These are phyloP conservation scores for Xanthorhoe designata DNA, from an alignment of 2,888 invertebrate genomes.

Conservation along the genomic window DNA sequence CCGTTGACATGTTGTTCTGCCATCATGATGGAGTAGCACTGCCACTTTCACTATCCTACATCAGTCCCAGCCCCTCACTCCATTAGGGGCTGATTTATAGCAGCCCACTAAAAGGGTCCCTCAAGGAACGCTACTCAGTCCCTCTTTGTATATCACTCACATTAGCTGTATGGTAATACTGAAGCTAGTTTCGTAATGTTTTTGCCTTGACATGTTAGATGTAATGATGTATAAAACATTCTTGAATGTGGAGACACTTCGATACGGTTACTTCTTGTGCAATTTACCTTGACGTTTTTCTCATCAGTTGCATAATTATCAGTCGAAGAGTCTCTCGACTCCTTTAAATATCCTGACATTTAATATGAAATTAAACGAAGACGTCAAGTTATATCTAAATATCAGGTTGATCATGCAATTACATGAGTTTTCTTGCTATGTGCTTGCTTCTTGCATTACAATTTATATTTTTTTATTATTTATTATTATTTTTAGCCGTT, in stretches of 20 bases:
- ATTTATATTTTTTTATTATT: too few relatives aligned
- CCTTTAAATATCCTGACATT: too few relatives aligned
- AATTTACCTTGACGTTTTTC: too few relatives aligned
- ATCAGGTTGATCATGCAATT: too few relatives aligned
- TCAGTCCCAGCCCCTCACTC: constrained; percentile 69
- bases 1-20: not conserved
- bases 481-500: too few relatives aligned
- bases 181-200: constrained; percentile 65
- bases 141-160: constrained; percentile 73
- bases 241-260: not conserved
- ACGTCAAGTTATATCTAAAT: too few relatives aligned
- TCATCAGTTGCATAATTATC: too few relatives aligned
- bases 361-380: too few relatives aligned
- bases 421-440: too few relatives aligned
- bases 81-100: constrained; percentile 82
- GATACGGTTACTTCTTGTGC: not conserved
- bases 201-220: constrained; percentile 39
- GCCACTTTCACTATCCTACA: constrained; percentile 10
- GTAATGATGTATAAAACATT: not conserved
- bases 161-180: constrained; percentile 77
- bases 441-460: too few relatives aligned
- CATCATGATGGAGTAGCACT: constrained; percentile 15
- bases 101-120: constrained; percentile 78
- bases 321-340: too few relatives aligned
- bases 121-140: constrained; percentile 72